A percentile compares a stretch with the other conserved stretches of the same genome.
These are phyloP conservation scores for Chunga burmeisteri DNA, from an alignment of 2,113 vertebrate genomes.

Conservation along the genomic window DNA sequence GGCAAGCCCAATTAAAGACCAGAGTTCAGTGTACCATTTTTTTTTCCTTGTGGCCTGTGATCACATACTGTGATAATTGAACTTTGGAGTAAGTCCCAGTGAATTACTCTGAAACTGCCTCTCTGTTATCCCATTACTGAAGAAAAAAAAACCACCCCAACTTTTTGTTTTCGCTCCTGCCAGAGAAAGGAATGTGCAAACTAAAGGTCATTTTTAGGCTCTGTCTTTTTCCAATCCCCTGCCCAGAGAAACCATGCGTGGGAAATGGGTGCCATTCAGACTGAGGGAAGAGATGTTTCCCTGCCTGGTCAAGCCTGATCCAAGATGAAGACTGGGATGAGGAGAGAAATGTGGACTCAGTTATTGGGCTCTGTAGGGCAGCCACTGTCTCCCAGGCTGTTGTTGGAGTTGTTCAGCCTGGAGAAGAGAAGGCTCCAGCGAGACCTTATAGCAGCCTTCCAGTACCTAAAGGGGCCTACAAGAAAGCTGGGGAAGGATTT, in stretches of 20 bases:
- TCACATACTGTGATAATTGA: background rate
- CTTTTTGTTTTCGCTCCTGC: background rate
- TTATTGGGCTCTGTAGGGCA: background rate
- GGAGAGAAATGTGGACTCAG: background rate
- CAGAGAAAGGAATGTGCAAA: background rate
- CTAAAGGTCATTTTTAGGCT: background rate
- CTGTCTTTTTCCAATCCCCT: background rate
- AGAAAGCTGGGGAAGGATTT: background rate
- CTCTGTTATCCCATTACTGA: background rate
- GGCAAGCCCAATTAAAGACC: background rate
- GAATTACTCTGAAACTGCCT: background rate
- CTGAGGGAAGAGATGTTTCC: background rate
- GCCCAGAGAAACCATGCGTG: background rate
- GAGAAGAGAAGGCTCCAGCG: background rate
- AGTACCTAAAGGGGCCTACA: background rate
- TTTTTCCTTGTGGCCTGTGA: background rate
- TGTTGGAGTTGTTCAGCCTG: background rate
- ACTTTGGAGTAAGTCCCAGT: background rate
- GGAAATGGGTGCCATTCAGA: background rate
- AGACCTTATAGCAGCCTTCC: background rate
- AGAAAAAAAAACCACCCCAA: background rate
- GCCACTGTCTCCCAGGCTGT: background rate
- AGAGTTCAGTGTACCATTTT: background rate
- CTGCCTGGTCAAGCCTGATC: background rate
- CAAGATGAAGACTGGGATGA: background rate